phyloP scores from a whole-genome alignment of 2,113 vertebrate genomes.

The Tamias sibiricus region DNA sequence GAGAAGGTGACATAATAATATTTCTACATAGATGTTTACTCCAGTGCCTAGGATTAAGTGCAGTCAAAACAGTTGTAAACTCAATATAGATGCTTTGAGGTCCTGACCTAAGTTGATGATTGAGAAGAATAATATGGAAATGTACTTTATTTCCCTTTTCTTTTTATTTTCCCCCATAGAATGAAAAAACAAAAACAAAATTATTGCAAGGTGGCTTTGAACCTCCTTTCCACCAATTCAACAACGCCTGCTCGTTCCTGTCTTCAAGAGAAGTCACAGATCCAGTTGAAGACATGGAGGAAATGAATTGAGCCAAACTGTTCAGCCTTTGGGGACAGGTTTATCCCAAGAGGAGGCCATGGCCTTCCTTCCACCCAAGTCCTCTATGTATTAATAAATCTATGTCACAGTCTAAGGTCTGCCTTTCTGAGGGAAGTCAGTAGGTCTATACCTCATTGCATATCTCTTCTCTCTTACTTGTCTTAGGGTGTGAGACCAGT shows the following conservation, averaged over 20 bases:
- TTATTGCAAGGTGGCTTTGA: background rate
- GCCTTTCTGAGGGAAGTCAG: background rate
- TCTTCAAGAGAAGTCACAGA: background rate
- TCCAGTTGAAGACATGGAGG: background rate
- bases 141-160: background rate
- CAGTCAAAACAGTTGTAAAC: background rate
- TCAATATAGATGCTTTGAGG: background rate
- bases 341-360: background rate
- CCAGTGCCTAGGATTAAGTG: background rate
- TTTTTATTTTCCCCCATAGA: background rate
- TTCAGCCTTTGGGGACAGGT: background rate
- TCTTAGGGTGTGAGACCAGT: background rate
- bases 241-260: background rate
- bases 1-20: background rate
- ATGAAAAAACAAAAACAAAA: background rate
- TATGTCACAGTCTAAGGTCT: background rate
- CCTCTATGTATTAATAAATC: background rate
- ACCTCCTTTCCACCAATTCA: background rate
- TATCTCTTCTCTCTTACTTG: too few species aligned
- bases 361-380: background rate
- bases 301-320: background rate
- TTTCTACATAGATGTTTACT: conserved; percentile 4
- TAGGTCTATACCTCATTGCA: background rate
- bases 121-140: background rate
- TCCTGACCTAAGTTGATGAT: background rate